Base-by-base conservation (phyloP, 2,888 invertebrate species). In the Cyclophora punctaria region DNA sequence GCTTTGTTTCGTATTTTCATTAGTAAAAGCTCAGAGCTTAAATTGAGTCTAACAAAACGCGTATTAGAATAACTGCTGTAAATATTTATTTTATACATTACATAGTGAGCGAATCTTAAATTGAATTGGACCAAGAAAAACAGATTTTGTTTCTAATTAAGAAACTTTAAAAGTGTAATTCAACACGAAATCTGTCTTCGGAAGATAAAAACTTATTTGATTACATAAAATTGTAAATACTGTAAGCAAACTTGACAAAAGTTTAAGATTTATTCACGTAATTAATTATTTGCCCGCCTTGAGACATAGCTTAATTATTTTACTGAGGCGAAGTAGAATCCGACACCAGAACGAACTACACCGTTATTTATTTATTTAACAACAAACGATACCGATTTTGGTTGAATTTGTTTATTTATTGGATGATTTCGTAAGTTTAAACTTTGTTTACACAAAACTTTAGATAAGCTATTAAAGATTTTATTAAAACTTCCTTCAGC, bases 261-360 rank as follows among this genome's bases (percentile, higher is more conserved):
- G 70, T 79, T 78, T 70, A 66, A 73, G 74, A 80, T 80, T 80
- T 79, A 80, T 80, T 71, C 66, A 56, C 56, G 70, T 72, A 71
- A 78, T 79, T 79, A 78, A 80, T 80, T 76, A 79, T 78, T 74
- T 75, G 58, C 73, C 67, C 69, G 71, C 69, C 67, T 68, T 73
- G 72, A 73, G 77, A 78, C 75, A 75, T 71, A 67, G 66, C 67
- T 69, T 77, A 76, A 79, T 78, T 79, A 79, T 78, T 76, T 78
- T 71, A 73, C 69, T 67, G 68, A 73, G 67, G 69, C 71, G 64
- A 67, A 75, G 69, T 75, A 75, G 75, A 76, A 78, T 52, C 50
- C 53, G 46, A 51, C 56, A 51, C 53, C 47, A 49, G 20, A 49
- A 48, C 42, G 47, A 49, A 51, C 53, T 53, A 53, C 52, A 45